Evolutionary conservation across 30 jellyfish, hydroid and myxozoan species (phyloP).

Genomic region (Aurelia coerulea): DNA sequence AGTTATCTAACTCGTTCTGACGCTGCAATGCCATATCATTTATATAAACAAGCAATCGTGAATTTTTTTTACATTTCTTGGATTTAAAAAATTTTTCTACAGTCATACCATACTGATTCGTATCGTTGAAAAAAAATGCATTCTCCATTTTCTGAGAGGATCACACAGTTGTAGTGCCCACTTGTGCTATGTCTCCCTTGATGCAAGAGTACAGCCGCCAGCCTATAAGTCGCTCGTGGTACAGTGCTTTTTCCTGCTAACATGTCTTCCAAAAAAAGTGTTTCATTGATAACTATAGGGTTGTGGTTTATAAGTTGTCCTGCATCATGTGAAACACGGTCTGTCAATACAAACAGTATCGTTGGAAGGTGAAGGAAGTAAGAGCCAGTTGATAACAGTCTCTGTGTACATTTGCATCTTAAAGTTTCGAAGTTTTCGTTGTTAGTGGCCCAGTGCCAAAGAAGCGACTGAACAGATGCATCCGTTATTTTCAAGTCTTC

Average conservation of each 20-base stretch:
- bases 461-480: not conserved
- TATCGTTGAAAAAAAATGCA: not conserved
- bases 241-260: not conserved
- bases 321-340: not conserved
- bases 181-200: too few species aligned
- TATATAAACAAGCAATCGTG: not conserved
- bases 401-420: not conserved
- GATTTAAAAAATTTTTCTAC: not conserved
- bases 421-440: not conserved
- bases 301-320: not conserved
- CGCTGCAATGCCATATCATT: not conserved
- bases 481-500: not conserved
- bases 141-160: too few species aligned
- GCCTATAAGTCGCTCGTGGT: not conserved
- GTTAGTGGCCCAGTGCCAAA: not conserved
- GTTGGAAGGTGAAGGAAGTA: not conserved
- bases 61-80: not conserved
- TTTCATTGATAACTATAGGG: not conserved
- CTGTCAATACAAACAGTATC: not conserved
- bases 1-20: not conserved
- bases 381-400: not conserved
- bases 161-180: too few species aligned
- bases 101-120: not conserved
- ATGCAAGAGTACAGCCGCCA: not conserved
- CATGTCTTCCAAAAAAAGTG: constrained; percentile 4